phyloP scores from a whole-genome alignment of 1,140 invertebrate genomes.

The Spodoptera litura region DNA sequence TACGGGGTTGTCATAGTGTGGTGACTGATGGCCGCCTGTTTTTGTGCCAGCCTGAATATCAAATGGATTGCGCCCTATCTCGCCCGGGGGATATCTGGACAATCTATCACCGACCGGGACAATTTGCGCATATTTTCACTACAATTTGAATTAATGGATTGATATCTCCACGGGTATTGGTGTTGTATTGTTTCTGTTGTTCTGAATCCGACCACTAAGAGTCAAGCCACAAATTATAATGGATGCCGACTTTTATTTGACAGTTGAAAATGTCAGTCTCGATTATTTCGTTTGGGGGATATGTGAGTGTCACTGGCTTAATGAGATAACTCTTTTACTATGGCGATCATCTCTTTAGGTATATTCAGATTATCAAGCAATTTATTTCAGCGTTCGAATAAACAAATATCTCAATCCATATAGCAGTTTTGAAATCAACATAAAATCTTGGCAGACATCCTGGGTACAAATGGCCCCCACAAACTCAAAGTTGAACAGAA shows the following conservation, averaged over 20 bases:
- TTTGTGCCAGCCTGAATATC: slow-evolving; percentile 3
- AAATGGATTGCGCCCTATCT: slow-evolving; percentile 16
- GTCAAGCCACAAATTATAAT: not conserved
- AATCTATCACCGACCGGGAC: slow-evolving; percentile 1
- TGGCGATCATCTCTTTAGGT: too few relatives aligned
- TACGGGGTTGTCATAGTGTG: not conserved
- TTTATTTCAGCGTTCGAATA: too few relatives aligned
- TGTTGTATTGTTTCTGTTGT: not conserved
- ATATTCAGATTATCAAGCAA: too few relatives aligned
- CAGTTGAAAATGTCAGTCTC: not conserved
- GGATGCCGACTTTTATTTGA: not conserved
- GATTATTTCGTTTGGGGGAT: not conserved
- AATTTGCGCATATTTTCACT: slow-evolving; percentile 13
- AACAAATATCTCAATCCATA: too few relatives aligned
- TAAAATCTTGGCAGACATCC: not conserved
- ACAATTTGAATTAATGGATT: slow-evolving; percentile 11
- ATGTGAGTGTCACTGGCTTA: too few relatives aligned
- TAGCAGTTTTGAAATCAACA: not conserved
- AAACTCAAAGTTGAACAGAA: not conserved
- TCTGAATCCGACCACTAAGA: not conserved
- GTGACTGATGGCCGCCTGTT: slow-evolving; percentile 17
- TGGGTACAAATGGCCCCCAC: slow-evolving; percentile 4
- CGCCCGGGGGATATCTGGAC: not conserved
- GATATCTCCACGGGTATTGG: not conserved
- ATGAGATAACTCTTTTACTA: too few relatives aligned